These are phyloP conservation scores for Poecile montanus DNA, from an alignment of 2,797 vertebrate species.

Conservation along the genomic window DNA sequence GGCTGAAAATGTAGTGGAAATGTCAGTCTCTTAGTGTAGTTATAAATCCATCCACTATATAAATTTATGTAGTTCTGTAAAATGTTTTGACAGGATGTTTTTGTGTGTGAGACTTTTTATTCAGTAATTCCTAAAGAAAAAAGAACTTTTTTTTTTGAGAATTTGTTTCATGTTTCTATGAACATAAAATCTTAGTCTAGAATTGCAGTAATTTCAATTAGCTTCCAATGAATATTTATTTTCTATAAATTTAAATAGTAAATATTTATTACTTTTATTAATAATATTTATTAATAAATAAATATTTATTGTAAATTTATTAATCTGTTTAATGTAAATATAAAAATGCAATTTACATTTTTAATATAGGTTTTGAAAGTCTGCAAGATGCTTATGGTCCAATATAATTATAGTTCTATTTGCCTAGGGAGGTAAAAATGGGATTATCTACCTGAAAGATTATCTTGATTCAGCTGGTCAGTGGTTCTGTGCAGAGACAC, in stretches of 20 bases:
- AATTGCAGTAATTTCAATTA: background rate
- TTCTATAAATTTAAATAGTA: background rate
- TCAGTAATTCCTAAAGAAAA: background rate
- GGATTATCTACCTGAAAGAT: background rate
- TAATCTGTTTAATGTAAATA: background rate
- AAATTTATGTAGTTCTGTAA: background rate
- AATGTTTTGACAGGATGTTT: background rate
- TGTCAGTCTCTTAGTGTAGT: background rate
- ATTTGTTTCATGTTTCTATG: background rate
- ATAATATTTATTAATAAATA: background rate
- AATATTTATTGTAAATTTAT: background rate
- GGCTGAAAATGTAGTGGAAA: background rate
- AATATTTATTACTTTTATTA: too few relatives aligned
- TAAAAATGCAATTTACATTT: background rate
- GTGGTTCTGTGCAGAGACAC: background rate
- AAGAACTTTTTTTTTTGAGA: background rate
- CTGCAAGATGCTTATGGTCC: background rate
- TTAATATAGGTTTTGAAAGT: background rate
- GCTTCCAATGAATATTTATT: background rate
- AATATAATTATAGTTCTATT: background rate
- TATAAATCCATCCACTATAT: background rate
- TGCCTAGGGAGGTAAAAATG: background rate
- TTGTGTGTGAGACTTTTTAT: background rate
- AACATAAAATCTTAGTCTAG: background rate
- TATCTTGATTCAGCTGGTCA: background rate